A percentile compares a stretch with the other conserved stretches of the same genome.
phyloP scores from a whole-genome alignment of 1,140 invertebrate species.

The Argopecten irradians region DNA sequence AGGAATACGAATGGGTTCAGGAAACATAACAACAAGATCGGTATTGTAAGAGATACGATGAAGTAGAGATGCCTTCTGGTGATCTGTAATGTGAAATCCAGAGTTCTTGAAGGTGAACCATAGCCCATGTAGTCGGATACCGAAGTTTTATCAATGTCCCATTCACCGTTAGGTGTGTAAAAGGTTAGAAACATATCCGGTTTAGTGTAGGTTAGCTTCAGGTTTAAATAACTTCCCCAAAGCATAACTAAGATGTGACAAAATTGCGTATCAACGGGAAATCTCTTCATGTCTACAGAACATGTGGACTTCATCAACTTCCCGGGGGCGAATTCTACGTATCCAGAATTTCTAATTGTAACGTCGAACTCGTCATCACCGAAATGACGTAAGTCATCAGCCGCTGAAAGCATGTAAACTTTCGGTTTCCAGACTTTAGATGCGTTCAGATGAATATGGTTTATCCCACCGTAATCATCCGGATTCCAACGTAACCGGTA shows the following conservation, averaged over 20 bases:
- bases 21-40: constrained; percentile 56
- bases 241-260: not conserved
- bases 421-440: constrained; percentile 30
- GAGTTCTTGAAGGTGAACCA: no score
- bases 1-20: no score
- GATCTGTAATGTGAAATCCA: not conserved
- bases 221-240: not conserved
- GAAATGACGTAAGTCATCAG: not conserved
- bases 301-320: not conserved
- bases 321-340: not conserved
- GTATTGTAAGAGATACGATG: constrained; percentile 57
- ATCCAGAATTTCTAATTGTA: not conserved
- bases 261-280: constrained; percentile 34
- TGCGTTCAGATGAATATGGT: not conserved
- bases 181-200: no score
- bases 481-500: constrained; percentile 27
- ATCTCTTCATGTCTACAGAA: constrained; percentile 27
- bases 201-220: no score
- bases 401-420: not conserved
- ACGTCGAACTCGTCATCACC: not conserved
- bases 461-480: constrained; percentile 13
- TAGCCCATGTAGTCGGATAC: no score
- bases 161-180: no score
- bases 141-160: no score
- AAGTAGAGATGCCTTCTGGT: constrained; percentile 40